Evolutionary conservation across 2,113 vertebrate genomes (phyloP).

Genomic region (Catagonus wagneri): DNA sequence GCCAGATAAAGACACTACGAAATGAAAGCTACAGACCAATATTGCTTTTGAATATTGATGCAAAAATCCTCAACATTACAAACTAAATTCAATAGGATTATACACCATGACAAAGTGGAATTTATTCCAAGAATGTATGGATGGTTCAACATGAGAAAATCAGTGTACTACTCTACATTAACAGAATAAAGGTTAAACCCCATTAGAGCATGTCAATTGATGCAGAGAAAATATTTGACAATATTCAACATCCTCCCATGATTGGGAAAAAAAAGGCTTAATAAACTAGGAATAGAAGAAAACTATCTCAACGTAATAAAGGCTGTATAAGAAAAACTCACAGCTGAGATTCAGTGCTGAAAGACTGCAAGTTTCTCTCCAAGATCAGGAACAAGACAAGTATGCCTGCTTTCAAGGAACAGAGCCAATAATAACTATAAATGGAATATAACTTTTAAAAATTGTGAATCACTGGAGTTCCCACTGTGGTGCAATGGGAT

Average conservation of each 20-base stretch:
- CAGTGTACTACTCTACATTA: background rate
- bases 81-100: background rate
- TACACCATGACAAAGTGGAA: background rate
- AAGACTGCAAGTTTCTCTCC: background rate
- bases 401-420: background rate
- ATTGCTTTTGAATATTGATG: no score
- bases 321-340: background rate
- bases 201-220: background rate
- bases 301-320: background rate
- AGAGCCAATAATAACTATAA: background rate
- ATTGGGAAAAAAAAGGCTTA: background rate
- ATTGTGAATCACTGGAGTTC: no score
- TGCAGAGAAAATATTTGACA: background rate
- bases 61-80: background rate
- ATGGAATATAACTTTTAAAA: background rate
- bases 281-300: constrained; percentile 16
- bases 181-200: background rate
- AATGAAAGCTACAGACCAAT: background rate
- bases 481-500: no score
- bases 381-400: background rate
- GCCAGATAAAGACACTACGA: background rate
- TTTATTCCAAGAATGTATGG: background rate
- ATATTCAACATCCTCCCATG: background rate
- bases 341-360: background rate
- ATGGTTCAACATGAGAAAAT: background rate